Base-by-base conservation (phyloP, 2,797 vertebrate genomes). In the Gastrophryne carolinensis region DNA sequence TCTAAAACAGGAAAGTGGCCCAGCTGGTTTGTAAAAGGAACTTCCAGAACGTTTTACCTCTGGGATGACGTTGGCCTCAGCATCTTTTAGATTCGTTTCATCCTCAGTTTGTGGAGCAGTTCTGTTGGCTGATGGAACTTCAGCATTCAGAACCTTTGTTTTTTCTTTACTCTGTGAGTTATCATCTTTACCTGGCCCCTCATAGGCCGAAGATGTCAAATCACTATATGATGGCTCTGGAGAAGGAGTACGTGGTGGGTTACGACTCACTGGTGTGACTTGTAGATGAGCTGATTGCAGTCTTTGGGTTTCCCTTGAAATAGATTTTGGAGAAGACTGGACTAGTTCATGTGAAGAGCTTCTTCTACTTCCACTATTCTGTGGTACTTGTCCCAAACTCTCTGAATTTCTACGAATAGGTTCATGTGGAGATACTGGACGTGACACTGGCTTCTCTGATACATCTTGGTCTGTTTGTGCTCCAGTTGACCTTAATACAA, bases 1-100 rank as follows among this genome's bases (percentile, higher is more conserved):
- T 30, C 57, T 56, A 17, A 34, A 61, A 27, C 66, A 53, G 26
- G 74, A 44, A 12, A 76, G 66, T 39, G 74, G 74, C 21, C 74
- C 74, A 34, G 74, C 74, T 8, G 74, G 74, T 50, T 76, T 76
- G 39, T 76, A 76, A 11, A 53, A n/a, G 24, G 66, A 52, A 29
- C 35, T 7, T 2, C 61, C 35, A 39, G 35, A 4, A 44, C 12
- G 23, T 63, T 34, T 44, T 34, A 15, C 6, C 19, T 23, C 49
- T 41, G 44, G 32, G 1, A 6, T 6, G 27, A 4, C 8, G 21
- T 24, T 35, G 13, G n/a, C 27, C 13, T 52, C n/a, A 13, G 27
- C 5, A 15, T 8, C 19, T 30, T n/a, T 5, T 9, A 10, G n/a
- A 1, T 70, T 44, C 13, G 50, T 44, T 27, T 50, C 47, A 23